Conservation (phyloP, 2,797 vertebrate species). For the Notoglanidium macrostoma region DNA sequence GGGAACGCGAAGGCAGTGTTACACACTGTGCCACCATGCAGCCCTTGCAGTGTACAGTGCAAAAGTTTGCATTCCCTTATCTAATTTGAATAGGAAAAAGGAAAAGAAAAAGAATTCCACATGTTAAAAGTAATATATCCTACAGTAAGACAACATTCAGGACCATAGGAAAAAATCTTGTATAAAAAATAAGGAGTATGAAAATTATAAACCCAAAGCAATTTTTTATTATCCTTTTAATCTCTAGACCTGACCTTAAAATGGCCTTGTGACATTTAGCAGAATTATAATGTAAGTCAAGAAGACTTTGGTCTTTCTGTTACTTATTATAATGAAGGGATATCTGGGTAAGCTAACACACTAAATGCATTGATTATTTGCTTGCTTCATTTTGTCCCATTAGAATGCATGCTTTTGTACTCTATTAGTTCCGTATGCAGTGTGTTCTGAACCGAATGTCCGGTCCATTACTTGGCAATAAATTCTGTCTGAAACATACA, state of each 20-base stretch:
- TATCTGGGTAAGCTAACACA: neutral
- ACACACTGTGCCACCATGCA: neutral
- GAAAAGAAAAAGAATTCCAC: neutral
- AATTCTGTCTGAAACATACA: neutral
- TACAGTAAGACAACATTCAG: neutral
- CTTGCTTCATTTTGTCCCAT: neutral
- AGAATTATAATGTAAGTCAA: neutral
- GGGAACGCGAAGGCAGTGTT: neutral
- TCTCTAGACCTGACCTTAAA: neutral
- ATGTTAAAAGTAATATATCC: neutral
- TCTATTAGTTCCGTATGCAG: neutral
- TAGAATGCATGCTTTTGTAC: neutral
- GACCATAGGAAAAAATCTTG: neutral
- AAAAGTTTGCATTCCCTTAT: neutral
- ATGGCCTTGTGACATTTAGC: neutral
- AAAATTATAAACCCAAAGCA: neutral
- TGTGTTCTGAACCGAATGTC: neutral
- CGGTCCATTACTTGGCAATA: neutral
- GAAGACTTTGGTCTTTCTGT: neutral
- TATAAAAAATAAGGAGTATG: neutral
- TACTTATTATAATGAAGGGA: neutral
- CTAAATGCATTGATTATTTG: neutral
- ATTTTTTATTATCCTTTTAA: neutral
- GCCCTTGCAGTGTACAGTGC: neutral
- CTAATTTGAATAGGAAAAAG: neutral